phyloP scores from a whole-genome alignment of 2,888 invertebrate genomes.

The Acanthosepion pharaonis region DNA sequence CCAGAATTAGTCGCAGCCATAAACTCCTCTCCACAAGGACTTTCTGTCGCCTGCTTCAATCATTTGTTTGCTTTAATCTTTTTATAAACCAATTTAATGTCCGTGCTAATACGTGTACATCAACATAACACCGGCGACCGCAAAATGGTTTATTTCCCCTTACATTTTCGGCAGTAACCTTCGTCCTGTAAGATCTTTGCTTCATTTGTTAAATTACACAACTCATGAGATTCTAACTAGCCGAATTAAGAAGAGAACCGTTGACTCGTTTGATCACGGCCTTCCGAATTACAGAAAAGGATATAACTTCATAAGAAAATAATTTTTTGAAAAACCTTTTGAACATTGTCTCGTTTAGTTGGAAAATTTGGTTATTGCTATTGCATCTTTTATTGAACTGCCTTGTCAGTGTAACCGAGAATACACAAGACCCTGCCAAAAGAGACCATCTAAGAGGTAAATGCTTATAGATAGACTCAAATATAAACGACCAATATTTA shows the following conservation, averaged over 20 bases:
- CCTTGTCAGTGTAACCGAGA: too few species aligned
- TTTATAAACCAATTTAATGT: not conserved
- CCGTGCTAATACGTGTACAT: not conserved
- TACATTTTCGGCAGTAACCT: not conserved
- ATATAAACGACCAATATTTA: too few species aligned
- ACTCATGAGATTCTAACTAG: not conserved
- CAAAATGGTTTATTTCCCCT: not conserved
- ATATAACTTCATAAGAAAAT: too few species aligned
- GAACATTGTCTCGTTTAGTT: too few species aligned
- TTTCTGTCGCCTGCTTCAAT: not conserved
- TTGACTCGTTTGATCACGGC: not conserved
- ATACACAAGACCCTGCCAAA: too few species aligned
- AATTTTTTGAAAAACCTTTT: too few species aligned
- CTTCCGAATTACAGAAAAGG: not conserved
- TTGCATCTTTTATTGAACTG: too few species aligned
- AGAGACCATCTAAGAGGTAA: too few species aligned
- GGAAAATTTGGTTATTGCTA: too few species aligned
- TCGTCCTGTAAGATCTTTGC: not conserved
- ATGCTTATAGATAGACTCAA: too few species aligned
- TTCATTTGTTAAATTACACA: not conserved
- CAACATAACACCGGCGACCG: not conserved
- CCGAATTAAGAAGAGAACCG: not conserved
- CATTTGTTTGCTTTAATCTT: not conserved
- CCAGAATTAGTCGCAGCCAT: not conserved
- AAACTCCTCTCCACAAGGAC: not conserved